Evolutionary conservation across 2,113 vertebrate genomes (phyloP).

Genomic region (Aegotheles bennettii): DNA sequence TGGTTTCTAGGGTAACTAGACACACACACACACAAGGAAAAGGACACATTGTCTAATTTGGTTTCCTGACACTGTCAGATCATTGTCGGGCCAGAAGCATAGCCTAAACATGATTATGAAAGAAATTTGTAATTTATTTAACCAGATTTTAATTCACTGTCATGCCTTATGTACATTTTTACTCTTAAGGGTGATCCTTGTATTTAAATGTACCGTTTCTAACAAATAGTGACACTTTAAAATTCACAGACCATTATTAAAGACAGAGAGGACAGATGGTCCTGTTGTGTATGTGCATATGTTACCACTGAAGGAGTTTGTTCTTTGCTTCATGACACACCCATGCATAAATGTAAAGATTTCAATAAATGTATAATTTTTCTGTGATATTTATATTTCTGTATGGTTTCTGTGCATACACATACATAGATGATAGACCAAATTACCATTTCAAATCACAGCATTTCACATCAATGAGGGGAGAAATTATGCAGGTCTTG

Average conservation of each 20-base stretch:
- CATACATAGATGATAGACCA: not conserved
- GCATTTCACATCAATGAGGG: not conserved
- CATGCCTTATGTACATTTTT: not conserved
- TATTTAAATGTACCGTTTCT: constrained; percentile 22
- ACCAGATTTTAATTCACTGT: constrained; percentile 45
- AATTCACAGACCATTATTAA: constrained; percentile 51
- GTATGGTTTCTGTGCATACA: not conserved
- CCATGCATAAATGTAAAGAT: not conserved
- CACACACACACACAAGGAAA: constrained; percentile 63
- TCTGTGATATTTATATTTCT: not conserved
- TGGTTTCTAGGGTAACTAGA: constrained; percentile 84
- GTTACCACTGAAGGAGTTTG: constrained; percentile 26
- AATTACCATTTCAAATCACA: not conserved
- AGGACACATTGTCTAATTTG: constrained; percentile 69
- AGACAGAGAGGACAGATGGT: constrained; percentile 62
- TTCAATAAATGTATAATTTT: constrained; percentile 35
- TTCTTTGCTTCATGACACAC: not conserved
- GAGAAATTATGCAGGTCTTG: not conserved
- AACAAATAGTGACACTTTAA: constrained; percentile 43
- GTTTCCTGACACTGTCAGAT: constrained; percentile 64
- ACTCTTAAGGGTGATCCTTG: constrained; percentile 26
- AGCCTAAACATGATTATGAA: constrained; percentile 70
- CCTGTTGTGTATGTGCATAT: not conserved
- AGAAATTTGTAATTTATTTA: constrained; percentile 51
- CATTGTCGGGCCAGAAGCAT: constrained; percentile 31